Conservation (phyloP, 2,797 vertebrate genomes). For the Lutjanus argentimaculatus region DNA sequence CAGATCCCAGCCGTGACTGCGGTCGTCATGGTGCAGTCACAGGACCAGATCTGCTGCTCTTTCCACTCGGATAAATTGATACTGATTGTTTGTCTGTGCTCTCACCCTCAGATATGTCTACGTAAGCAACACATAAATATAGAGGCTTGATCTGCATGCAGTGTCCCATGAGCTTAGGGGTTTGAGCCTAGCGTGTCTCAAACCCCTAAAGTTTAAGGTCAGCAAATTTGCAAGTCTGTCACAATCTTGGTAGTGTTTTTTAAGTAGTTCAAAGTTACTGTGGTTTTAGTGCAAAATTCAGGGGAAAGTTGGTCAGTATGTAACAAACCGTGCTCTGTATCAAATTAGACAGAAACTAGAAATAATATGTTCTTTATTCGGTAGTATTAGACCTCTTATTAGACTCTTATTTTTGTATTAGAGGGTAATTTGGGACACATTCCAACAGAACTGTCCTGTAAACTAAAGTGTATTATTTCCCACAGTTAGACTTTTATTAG, state of each 20-base stretch:
- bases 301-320: neutral
- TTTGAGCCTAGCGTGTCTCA: neutral
- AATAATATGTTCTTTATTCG: no score
- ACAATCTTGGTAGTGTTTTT: no score
- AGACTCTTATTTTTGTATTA: no score
- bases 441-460: no score
- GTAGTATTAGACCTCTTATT: no score
- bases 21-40: constrained; percentile 70
- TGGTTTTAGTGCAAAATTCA: no score
- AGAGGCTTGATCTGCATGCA: constrained; percentile 2
- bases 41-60: constrained; percentile 50
- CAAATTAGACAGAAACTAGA: no score
- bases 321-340: no score
- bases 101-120: constrained; percentile 33
- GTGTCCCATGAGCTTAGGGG: neutral
- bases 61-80: constrained; percentile 47
- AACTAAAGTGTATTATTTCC: no score
- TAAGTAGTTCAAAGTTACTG: neutral
- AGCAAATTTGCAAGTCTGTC: neutral
- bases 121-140: constrained; percentile 2
- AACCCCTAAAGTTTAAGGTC: neutral
- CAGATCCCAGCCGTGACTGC: constrained; percentile 65
- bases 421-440: no score
- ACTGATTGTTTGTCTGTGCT: constrained; percentile 39
- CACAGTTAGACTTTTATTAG: no score